Evolutionary conservation across 2,797 vertebrate species (phyloP).

Genomic region (Crax fasciolata): DNA sequence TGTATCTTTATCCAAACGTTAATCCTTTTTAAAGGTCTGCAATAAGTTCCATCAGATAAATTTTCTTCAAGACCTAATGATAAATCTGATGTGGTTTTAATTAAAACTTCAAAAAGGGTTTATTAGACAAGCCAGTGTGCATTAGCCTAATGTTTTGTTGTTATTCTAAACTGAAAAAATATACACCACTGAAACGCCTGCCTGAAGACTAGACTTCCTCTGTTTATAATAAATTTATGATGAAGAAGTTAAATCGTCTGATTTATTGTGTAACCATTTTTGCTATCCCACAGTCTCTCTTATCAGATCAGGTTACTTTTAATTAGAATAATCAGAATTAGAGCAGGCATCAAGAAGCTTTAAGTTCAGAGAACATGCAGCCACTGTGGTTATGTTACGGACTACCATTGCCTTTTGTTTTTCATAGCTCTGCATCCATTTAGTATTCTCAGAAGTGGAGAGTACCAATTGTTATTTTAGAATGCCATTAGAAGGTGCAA

Average conservation of each 20-base stretch:
- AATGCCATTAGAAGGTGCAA: neutral
- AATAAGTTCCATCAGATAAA: constrained; percentile 24
- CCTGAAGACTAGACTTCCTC: neutral
- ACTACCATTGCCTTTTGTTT: neutral
- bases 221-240: neutral
- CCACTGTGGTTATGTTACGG: neutral
- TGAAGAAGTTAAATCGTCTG: neutral
- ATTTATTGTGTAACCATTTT: neutral
- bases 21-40: constrained; percentile 67
- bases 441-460: neutral
- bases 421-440: neutral
- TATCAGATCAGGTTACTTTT: neutral
- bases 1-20: constrained; percentile 49
- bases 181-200: neutral
- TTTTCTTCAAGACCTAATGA: neutral
- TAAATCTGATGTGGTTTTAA: constrained; percentile 52
- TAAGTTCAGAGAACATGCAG: neutral
- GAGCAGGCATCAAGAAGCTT: neutral
- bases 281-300: neutral
- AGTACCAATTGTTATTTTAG: neutral
- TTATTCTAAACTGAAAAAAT: neutral
- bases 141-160: neutral
- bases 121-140: neutral
- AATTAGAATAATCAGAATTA: neutral
- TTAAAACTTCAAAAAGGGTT: constrained; percentile 42